Evolutionary conservation across 2,888 invertebrate genomes (phyloP).

Genomic region (Polyommatus iphigenia): DNA sequence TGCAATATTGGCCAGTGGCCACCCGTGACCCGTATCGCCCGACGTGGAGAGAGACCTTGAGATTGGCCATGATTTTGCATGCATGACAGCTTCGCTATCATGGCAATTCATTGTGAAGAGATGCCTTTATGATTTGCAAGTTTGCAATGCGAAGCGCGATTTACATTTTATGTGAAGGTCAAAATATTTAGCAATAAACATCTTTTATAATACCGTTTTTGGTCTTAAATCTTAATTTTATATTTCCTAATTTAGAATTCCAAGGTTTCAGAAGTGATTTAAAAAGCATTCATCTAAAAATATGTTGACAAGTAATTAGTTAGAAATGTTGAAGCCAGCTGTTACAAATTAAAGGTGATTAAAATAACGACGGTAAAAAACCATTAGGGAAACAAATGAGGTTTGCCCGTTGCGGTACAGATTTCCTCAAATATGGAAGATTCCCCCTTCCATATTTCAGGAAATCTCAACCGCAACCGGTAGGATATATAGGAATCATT

Average conservation of each 20-base stretch:
- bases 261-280: neutral
- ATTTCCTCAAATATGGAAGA: neutral
- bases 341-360: conserved; percentile 11
- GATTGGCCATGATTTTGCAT: too few species aligned
- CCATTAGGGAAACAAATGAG: neutral
- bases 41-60: too few species aligned
- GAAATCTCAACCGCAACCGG: neutral
- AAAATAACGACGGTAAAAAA: neutral
- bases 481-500: conserved; percentile 17
- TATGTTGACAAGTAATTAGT: conserved; percentile 5
- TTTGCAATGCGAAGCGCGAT: neutral
- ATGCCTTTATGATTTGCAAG: neutral
- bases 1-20: too few species aligned
- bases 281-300: neutral
- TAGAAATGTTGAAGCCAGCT: neutral
- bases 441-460: too few species aligned
- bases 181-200: neutral
- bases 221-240: neutral
- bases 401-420: neutral
- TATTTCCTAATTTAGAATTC: neutral
- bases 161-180: neutral
- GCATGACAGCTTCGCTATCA: too few species aligned
- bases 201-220: neutral
- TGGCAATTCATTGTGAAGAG: too few species aligned
- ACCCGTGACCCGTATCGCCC: too few species aligned